Evolutionary conservation across 2,888 invertebrate species (phyloP).

Genomic region (Megastigmus dorsalis): DNA sequence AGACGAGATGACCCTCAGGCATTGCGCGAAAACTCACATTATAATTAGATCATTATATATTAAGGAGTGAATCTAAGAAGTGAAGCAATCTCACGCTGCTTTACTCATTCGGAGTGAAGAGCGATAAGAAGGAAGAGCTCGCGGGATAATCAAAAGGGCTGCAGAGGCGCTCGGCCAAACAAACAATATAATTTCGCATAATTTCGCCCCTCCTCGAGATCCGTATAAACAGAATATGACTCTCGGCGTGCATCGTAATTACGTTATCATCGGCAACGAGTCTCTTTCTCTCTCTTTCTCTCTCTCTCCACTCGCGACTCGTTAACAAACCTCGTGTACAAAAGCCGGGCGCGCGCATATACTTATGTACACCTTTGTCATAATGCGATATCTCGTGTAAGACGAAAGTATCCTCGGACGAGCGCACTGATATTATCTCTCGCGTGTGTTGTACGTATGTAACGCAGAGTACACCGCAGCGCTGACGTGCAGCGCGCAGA

Average conservation of each 20-base stretch:
- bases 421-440: slow-evolving; percentile 32
- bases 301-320: slow-evolving; percentile 1
- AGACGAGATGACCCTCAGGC: no score
- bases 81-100: not conserved
- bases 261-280: slow-evolving; percentile 37
- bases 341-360: not conserved
- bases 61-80: not conserved
- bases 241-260: slow-evolving; percentile 25
- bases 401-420: slow-evolving; percentile 12
- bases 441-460: no score
- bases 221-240: slow-evolving; percentile 39
- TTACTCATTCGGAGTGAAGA: not conserved
- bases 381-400: slow-evolving; percentile 19
- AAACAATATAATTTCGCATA: slow-evolving; percentile 30
- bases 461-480: no score
- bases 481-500: no score
- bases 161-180: not conserved
- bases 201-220: slow-evolving; percentile 1
- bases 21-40: no score
- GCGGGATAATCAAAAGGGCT: not conserved
- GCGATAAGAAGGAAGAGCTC: no score
- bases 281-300: no score
- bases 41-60: no score
- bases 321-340: not conserved
- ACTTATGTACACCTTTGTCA: not conserved